Conservation (phyloP, 2,888 invertebrate genomes). For the Chironomus tentans region DNA sequence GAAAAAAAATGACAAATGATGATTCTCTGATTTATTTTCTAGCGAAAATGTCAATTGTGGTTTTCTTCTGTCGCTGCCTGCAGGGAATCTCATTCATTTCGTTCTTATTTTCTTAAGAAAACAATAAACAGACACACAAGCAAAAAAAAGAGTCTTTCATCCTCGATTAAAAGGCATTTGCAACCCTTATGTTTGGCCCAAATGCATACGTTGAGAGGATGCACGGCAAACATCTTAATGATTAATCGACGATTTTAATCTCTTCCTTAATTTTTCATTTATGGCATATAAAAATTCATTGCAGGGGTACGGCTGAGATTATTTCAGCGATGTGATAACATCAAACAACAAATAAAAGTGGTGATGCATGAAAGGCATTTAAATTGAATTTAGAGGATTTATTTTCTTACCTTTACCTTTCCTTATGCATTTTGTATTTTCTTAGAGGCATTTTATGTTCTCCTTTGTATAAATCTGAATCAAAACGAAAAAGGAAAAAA, state of each 20-base stretch:
- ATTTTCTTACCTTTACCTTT: no score
- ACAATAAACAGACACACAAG: slow-evolving; percentile 10
- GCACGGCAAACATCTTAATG: not conserved
- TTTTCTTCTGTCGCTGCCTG: not conserved
- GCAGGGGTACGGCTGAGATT: not conserved
- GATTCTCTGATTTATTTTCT: slow-evolving; percentile 15
- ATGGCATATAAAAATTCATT: not conserved
- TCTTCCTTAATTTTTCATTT: not conserved
- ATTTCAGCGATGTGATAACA: not conserved
- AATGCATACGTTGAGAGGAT: slow-evolving; percentile 1
- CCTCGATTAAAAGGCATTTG: not conserved
- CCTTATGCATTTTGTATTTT: no score
- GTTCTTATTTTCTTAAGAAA: slow-evolving; percentile 1
- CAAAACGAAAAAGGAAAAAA: no score
- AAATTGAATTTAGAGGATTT: no score
- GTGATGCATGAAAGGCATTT: slow-evolving; percentile 18
- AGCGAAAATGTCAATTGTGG: slow-evolving; percentile 11
- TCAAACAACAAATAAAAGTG: slow-evolving; percentile 20
- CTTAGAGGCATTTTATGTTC: no score
- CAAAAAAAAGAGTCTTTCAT: not conserved
- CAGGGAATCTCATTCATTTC: no score
- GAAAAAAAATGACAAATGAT: slow-evolving; percentile 14
- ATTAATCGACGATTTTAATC: slow-evolving; percentile 20
- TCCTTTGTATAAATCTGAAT: no score
- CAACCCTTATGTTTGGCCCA: slow-evolving; percentile 10